Base-by-base conservation (phyloP, 2,113 vertebrate species). In the Austrofundulus limnaeus region DNA sequence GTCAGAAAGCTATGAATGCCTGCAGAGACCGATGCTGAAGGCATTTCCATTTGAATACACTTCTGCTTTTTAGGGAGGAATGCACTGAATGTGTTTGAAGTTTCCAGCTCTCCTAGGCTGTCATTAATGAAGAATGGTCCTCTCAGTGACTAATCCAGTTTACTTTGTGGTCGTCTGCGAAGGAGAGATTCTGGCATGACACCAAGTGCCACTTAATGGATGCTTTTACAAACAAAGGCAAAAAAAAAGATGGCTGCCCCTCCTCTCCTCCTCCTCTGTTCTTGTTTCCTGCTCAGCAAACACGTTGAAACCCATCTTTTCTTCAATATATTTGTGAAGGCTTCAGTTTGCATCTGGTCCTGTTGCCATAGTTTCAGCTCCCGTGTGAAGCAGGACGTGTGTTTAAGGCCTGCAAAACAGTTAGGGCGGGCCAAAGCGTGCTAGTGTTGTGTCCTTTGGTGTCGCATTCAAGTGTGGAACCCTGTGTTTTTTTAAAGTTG, bases 141-240 rank as follows among this genome's bases (percentile, higher is more conserved):
- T 75, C 80, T 77, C 72, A 66, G 34, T 73, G 75, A 79, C 77
- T 84, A 86, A 88, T 89, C 77, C 82, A 84, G 85, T 88, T 88
- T 85, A 86, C 82, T 84, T 78, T 85, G 86, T 78, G 78, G 47
- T 60, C 14, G 41, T 76, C 53, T 77, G 72, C 51, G 58, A 72
- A 82, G 55, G 78, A 78, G 73, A 70, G 81, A 80, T 66, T 72
- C 77, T 92, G 91, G 91, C 89, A 81, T 77, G 50, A 80, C 85
- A 88, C 89, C 91, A 92, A 89, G 76, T 64, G 81, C 70, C 77
- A 84, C 86, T 91, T 81, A 78, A 85, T 87, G 60, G 82, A 88
- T 74, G 78, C 49, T 81, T 84, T 69, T 51, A 46, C 9, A 66
- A 69, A 87, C 85, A 88, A 91, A 88, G 55, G 76, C 61, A 55